phyloP scores from a whole-genome alignment of 2,797 vertebrate species.

The Pangasius larnaudii region DNA sequence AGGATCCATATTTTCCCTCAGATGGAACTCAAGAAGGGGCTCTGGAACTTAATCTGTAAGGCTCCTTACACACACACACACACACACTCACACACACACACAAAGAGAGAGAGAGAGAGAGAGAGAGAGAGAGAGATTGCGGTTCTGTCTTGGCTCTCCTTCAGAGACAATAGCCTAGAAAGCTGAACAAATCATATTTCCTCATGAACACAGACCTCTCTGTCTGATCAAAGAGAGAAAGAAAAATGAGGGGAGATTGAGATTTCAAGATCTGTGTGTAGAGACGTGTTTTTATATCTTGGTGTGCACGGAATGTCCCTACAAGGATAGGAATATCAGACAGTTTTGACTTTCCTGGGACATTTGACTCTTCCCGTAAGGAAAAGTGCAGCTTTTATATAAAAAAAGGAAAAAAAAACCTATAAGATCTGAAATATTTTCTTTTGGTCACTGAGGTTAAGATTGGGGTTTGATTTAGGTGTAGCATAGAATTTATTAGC shows the following conservation, averaged over 20 bases:
- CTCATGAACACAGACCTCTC: neutral
- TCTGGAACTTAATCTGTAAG: slow-evolving; percentile 21
- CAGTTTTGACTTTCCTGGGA: neutral
- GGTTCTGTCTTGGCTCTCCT: slow-evolving; percentile 6
- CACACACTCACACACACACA: neutral
- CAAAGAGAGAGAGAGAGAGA: neutral
- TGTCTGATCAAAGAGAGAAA: neutral
- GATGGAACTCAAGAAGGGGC: slow-evolving; percentile 10
- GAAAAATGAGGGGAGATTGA: neutral
- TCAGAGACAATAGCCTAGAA: slow-evolving; percentile 3
- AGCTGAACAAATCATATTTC: slow-evolving; percentile 1
- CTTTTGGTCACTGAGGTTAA: neutral
- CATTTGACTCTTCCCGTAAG: neutral
- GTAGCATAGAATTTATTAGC: neutral
- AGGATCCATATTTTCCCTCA: neutral
- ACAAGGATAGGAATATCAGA: neutral
- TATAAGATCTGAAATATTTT: neutral
- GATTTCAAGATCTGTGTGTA: neutral
- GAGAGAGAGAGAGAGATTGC: neutral
- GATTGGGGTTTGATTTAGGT: neutral
- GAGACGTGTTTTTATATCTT: neutral
- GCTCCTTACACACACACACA: neutral
- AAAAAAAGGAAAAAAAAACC: neutral
- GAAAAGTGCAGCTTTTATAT: neutral
- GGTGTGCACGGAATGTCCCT: neutral